Percentiles rank a stretch among this genome's conserved stretches.
Evolutionary conservation across 2,113 vertebrate species (phyloP).

Genomic region (Climacteris rufus): DNA sequence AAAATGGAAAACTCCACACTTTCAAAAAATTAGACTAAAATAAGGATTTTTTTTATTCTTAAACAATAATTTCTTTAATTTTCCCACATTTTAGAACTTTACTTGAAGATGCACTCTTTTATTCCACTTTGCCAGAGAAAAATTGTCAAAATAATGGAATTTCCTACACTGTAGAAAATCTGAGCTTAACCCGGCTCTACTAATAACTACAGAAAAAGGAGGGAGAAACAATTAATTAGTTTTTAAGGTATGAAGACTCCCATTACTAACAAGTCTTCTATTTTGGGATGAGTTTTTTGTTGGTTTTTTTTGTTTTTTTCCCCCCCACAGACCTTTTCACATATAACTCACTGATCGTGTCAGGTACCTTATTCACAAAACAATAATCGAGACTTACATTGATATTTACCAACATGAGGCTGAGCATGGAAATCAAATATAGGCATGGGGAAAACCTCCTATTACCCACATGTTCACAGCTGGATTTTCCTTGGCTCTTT

Average conservation of each 20-base stretch:
- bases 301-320: neutral
- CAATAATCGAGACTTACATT: neutral
- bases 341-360: neutral
- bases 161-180: neutral
- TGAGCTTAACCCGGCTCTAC: neutral
- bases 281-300: neutral
- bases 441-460: conserved; percentile 16
- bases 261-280: neutral
- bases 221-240: neutral
- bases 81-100: neutral
- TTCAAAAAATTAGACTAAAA: neutral
- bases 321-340: neutral
- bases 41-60: neutral
- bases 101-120: neutral
- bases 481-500: conserved; percentile 59
- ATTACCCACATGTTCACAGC: conserved; percentile 65
- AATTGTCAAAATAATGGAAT: neutral
- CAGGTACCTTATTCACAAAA: conserved; percentile 18
- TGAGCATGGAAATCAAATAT: neutral
- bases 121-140: neutral
- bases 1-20: neutral
- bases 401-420: conserved; percentile 10
- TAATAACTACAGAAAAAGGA: neutral
- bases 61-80: neutral
- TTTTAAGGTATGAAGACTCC: neutral